Conservation (phyloP, 2,888 invertebrate species). For the Polyploca ridens region DNA sequence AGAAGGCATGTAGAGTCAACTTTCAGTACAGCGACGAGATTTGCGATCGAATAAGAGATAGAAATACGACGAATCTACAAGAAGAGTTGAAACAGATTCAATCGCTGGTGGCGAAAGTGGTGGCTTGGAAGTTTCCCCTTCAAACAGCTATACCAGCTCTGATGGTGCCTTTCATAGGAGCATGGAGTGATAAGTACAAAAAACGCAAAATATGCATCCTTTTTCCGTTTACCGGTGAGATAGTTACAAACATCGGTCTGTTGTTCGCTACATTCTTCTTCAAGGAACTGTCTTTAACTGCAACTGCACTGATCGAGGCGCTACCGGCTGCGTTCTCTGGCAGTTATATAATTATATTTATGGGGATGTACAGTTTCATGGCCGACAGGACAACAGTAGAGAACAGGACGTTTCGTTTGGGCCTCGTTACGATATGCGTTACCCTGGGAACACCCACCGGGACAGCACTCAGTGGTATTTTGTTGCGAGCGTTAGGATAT, state of each 20-base stretch:
- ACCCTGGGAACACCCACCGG: slow-evolving; percentile 81
- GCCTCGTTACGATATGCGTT: slow-evolving; percentile 83
- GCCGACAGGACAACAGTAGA: slow-evolving; percentile 84
- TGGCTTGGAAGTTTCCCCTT: slow-evolving; percentile 85
- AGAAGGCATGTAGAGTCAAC: slow-evolving; percentile 85
- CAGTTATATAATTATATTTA: slow-evolving; percentile 84
- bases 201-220: slow-evolving; percentile 85
- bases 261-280: slow-evolving; percentile 84
- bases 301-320: slow-evolving; percentile 82
- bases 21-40: slow-evolving; percentile 77
- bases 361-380: slow-evolving; percentile 86
- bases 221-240: slow-evolving; percentile 83
- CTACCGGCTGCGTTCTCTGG: slow-evolving; percentile 85
- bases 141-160: slow-evolving; percentile 85
- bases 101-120: slow-evolving; percentile 78
- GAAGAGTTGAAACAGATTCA: slow-evolving; percentile 73
- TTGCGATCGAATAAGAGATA: slow-evolving; percentile 77
- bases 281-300: slow-evolving; percentile 77
- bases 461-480: slow-evolving; percentile 80
- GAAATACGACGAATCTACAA: slow-evolving; percentile 74
- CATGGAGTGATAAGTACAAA: slow-evolving; percentile 86
- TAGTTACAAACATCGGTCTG: slow-evolving; percentile 80
- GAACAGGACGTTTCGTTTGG: slow-evolving; percentile 86
- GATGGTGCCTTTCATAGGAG: slow-evolving; percentile 84
- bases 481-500: slow-evolving; percentile 72